These are phyloP conservation scores for Eriocheir sinensis DNA, from an alignment of 1,140 invertebrate species.

Conservation along the genomic window DNA sequence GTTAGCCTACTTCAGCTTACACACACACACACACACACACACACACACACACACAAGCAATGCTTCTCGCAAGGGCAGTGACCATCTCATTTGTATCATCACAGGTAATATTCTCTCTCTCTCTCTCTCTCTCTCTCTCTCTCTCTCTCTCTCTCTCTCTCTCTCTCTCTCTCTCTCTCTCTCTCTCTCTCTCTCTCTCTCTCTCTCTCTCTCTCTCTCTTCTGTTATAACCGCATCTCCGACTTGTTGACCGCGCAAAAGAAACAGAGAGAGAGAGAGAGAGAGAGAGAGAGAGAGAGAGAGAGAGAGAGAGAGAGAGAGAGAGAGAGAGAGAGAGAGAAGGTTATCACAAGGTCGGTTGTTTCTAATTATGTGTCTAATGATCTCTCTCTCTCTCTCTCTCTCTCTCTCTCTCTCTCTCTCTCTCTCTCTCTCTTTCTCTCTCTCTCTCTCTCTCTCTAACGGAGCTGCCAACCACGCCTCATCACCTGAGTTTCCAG, in stretches of 20 bases:
- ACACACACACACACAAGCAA: no score
- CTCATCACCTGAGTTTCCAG: background rate
- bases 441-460: background rate
- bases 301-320: conserved; percentile 51
- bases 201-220: conserved; percentile 45
- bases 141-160: conserved; percentile 39
- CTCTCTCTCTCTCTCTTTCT: conserved; percentile 23
- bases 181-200: conserved; percentile 54
- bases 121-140: conserved; percentile 19
- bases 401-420: conserved; percentile 18
- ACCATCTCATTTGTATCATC: no score
- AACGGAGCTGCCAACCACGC: background rate
- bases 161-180: conserved; percentile 5
- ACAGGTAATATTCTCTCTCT: background rate
- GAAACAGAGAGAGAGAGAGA: background rate
- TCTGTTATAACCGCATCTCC: background rate
- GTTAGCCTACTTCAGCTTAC: no score
- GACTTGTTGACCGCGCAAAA: background rate
- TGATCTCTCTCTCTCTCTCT: no score
- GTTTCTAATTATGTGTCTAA: background rate
- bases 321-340: background rate
- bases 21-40: no score
- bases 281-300: conserved; percentile 47
- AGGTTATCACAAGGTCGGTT: background rate
- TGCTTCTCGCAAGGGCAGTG: no score